A percentile compares a stretch with the other conserved stretches of the same genome.
These are phyloP conservation scores for Pelusios castaneus DNA, from an alignment of 2,113 vertebrate species.

Conservation along the genomic window DNA sequence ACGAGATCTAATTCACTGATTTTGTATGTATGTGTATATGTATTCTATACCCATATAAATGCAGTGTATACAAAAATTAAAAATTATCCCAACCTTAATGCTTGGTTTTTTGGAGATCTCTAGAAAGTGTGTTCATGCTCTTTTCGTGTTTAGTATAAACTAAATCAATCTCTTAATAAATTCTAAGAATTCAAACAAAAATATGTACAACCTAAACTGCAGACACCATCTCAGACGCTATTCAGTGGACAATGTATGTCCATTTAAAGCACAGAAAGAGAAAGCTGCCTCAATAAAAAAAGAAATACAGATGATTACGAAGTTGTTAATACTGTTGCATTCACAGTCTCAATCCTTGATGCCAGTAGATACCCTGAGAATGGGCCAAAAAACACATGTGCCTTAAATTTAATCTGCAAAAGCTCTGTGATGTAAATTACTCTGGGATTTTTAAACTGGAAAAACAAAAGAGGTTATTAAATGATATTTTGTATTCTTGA, in stretches of 20 bases:
- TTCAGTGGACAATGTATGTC: background rate
- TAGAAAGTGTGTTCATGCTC: background rate
- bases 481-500: background rate
- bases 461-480: background rate
- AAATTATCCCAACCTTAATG: background rate
- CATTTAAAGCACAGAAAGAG: background rate
- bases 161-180: background rate
- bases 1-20: constrained; percentile 18
- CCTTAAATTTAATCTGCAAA: background rate
- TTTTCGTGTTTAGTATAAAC: background rate
- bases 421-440: background rate
- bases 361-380: background rate
- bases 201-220: background rate
- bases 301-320: background rate
- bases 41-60: background rate
- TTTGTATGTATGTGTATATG: background rate
- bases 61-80: background rate
- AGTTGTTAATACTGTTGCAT: background rate
- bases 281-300: background rate
- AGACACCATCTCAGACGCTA: background rate
- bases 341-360: background rate
- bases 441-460: background rate
- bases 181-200: background rate
- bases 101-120: background rate
- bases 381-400: background rate